Evolutionary conservation across 2,888 invertebrate genomes (phyloP), one percentile per base, ranked within the genome.

Genomic region (Agonum fuliginosum): DNA sequence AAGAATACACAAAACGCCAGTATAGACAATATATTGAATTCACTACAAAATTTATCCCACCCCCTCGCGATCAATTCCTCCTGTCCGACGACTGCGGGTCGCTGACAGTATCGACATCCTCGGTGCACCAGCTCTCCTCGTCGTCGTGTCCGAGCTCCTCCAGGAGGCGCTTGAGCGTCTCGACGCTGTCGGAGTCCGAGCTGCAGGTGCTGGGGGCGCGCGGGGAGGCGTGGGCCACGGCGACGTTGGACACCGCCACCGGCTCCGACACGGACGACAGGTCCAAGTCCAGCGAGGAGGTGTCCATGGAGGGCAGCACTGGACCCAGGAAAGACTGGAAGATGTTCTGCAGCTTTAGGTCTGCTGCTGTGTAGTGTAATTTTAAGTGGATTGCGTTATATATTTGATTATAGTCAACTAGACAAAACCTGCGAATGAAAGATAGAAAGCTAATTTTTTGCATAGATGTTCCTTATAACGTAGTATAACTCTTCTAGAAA

Each of bases 141-240:
- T 74, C 74, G 22, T 74, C 74, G 14, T 74, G 22, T 1, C 34
- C 27, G 1, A 74, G 20, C 41, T 74, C 74, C 34, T 74, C 74
- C 27, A 74, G 37, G 5, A 74, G 30, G 12, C 62, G 20, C 20
- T 62, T 74, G 10, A 62, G 6, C 1, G 74, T 74, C 19, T 74
- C 74, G 1, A 62, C 62, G 24, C 24, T 62, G n/a, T 58, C 62
- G 6, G 74, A 74, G n/a, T 37, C 58, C 3, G 74, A 62, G 5
- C 51, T 10, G n/a, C 4, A 14, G 24, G 19, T 37, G 14, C 43
- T 43, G n/a, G 43, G 14, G 3, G 3, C 43, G n/a, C 3, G 3
- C 14, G 3, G 8, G 30, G 4, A 5, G 3, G 3, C 46, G 3
- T 46, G 5, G 10, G 4, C 17, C 10, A 4, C 46, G 3, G 3